Evolutionary conservation across 2,797 vertebrate species (phyloP), one percentile per base, ranked within the genome.

Genomic region (Caiman crocodilus): DNA sequence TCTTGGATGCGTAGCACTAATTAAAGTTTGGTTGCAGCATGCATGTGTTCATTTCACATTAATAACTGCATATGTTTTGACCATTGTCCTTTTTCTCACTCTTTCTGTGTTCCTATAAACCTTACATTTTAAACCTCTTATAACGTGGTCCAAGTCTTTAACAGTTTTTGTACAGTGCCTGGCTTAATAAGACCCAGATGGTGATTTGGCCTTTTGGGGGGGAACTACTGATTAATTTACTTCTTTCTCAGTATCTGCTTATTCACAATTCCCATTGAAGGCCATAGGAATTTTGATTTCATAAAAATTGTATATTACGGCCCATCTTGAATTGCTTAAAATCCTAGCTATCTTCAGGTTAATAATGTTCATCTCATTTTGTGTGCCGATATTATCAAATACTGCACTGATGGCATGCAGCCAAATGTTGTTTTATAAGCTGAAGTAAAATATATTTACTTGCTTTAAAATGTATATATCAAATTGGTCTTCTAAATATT

Each of bases 81-180:
- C 15, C 25, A 28, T 75, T 32, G 14, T 13, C 14, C 7, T 26
- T 42, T 50, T 21, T 23, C 1, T 84, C 83, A 35, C 0, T 21
- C 80, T 85, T 87, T 16, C 23, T 50, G 14, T 35, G 14, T 16
- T 63, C 50, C 3, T 82, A 82, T 4, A 80, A 25, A 80, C 32
- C 8, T 30, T 50, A 1, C 1, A 10, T 13, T 30, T 4, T 35
- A 76, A 91, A 73, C 0, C 0, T 14, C 88, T 80, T 84, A 3
- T 76, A 16, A 30, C 50, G 69, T 16, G 18, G 57, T 76, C 30
- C 2, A 0, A 56, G 63, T 76, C 26, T 85, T 89, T 56, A 35
- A 16, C 50, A 89, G 28, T 17, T 18, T 81, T 90, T 92, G 14
- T 83, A 81, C 76, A 61, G 60, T 56, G 0, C 16, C 23, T 83